phyloP scores from a whole-genome alignment of 1,140 invertebrate species.

The Heterodera carotae region DNA sequence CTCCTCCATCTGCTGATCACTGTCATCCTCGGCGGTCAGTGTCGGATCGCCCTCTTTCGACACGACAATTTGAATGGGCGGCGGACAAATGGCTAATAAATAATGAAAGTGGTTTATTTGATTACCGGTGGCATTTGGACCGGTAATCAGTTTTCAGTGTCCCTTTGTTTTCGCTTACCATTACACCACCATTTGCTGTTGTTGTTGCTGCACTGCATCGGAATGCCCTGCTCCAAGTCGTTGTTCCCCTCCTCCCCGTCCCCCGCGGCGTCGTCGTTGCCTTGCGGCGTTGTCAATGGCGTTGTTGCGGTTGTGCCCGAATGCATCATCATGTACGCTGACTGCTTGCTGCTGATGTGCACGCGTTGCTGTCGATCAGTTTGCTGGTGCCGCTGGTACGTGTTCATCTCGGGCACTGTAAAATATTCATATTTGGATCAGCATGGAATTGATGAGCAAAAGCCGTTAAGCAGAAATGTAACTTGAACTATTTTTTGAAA shows the following conservation, averaged over 20 bases:
- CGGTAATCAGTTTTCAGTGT: conserved; percentile 5
- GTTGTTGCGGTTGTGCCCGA: neutral
- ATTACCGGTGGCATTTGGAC: neutral
- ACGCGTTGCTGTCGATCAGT: neutral
- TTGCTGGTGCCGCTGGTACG: conserved; percentile 1
- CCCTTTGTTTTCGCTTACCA: neutral
- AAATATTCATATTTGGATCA: neutral
- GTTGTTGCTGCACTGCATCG: conserved; percentile 8
- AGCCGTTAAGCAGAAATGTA: too few relatives aligned
- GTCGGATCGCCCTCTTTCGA: neutral
- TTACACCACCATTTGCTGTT: neutral
- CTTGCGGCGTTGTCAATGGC: neutral
- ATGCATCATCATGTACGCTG: neutral
- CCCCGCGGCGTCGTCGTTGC: neutral
- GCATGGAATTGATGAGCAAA: neutral
- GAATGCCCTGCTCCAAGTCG: neutral
- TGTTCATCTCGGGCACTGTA: conserved; percentile 11
- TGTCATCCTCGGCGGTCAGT: neutral
- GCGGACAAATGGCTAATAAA: neutral
- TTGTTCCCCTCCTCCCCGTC: neutral
- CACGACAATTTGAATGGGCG: conserved; percentile 24
- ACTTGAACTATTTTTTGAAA: too few relatives aligned
- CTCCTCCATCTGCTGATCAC: too few relatives aligned
- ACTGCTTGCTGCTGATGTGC: neutral
- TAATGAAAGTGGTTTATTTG: neutral